A percentile compares a stretch with the other conserved stretches of the same genome.
phyloP scores from a whole-genome alignment of 2,113 vertebrate species.

The Uria lomvia region DNA sequence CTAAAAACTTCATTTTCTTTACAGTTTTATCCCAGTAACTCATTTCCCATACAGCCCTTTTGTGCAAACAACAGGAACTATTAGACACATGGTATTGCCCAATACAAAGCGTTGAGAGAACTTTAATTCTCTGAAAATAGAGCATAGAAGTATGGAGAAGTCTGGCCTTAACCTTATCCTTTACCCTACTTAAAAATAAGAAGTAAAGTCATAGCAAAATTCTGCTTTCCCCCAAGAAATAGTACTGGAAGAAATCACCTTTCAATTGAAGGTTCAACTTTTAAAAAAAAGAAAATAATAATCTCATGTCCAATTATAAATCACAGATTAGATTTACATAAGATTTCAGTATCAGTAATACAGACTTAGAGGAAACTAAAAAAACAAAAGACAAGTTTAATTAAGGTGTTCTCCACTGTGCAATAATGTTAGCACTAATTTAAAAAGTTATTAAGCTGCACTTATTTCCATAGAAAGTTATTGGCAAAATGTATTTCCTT shows the following conservation, averaged over 20 bases:
- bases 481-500: conserved; percentile 45
- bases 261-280: background rate
- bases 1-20: background rate
- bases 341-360: conserved; percentile 4
- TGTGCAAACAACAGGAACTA: background rate
- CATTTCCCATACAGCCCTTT: background rate
- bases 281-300: background rate
- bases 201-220: background rate
- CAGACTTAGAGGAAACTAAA: background rate
- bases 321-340: background rate
- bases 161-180: background rate
- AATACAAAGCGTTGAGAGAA: background rate
- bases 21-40: background rate
- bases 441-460: conserved; percentile 33
- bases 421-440: conserved; percentile 21
- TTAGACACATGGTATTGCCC: background rate
- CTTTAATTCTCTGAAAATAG: background rate
- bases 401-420: conserved; percentile 36
- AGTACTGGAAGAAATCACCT: background rate
- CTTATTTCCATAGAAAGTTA: conserved; percentile 56
- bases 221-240: background rate
- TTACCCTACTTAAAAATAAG: background rate
- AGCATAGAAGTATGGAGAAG: background rate
- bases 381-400: conserved; percentile 12
- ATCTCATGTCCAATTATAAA: background rate